Evolutionary conservation across 2,888 invertebrate genomes (phyloP).

Genomic region (Caenorhabditis becei): DNA sequence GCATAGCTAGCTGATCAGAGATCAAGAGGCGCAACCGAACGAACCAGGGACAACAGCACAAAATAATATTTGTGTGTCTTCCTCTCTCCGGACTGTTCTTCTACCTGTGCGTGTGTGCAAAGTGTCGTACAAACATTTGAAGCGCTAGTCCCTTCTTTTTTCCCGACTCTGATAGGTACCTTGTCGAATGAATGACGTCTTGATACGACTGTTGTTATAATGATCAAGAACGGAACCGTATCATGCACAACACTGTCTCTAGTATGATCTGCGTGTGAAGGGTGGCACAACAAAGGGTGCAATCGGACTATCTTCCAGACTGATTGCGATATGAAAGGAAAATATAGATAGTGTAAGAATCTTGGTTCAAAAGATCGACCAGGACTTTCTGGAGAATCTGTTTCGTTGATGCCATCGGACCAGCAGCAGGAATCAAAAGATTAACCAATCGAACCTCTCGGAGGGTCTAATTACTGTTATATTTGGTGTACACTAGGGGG

Average conservation of each 20-base stretch:
- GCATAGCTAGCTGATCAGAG: conserved; percentile 43
- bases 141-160: conserved; percentile 37
- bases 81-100: conserved; percentile 26
- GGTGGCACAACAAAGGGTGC: background rate
- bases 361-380: no score
- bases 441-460: conserved; percentile 12
- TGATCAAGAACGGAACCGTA: background rate
- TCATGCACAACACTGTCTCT: conserved; percentile 11
- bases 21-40: conserved; percentile 53
- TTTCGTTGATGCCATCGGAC: no score
- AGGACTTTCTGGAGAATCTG: no score
- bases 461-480: conserved; percentile 43
- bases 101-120: conserved; percentile 42
- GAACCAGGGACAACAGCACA: conserved; percentile 27
- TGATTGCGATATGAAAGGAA: no score
- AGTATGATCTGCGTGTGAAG: conserved; percentile 8
- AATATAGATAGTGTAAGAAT: no score
- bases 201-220: conserved; percentile 1
- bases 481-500: conserved; percentile 16
- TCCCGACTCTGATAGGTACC: background rate
- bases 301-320: no score
- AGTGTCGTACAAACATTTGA: conserved; percentile 45
- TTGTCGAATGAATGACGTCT: no score
- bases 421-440: conserved; percentile 41
- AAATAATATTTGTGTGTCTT: conserved; percentile 46